A percentile compares a stretch with the other conserved stretches of the same genome.
Conservation (phyloP, 2,113 vertebrate genomes). For the mouse (Mus musculus) region DNA sequence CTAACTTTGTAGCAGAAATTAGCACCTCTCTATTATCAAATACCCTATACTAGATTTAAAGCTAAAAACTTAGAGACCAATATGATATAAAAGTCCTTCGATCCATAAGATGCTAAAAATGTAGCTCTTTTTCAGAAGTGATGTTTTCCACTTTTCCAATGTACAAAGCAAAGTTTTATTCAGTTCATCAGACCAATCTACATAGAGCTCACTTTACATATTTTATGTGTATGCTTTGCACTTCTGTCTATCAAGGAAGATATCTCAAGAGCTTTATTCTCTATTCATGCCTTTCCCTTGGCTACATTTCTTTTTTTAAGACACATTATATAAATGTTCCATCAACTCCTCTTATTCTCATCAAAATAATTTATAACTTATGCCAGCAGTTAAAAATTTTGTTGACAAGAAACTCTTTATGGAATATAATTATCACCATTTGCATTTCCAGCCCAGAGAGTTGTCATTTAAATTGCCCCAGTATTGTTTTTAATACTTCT, state of each 20-base stretch:
- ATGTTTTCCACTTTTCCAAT: conserved; percentile 8
- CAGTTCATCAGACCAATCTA: neutral
- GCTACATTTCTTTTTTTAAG: neutral
- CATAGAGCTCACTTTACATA: neutral
- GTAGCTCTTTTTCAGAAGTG: conserved; percentile 1
- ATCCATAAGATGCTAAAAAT: neutral
- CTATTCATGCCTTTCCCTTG: neutral
- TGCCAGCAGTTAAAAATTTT: neutral
- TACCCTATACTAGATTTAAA: conserved; percentile 24
- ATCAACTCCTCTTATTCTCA: neutral
- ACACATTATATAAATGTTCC: neutral
- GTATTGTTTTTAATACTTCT: neutral
- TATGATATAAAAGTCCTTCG: neutral
- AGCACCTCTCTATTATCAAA: neutral
- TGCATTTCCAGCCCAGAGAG: conserved; percentile 23
- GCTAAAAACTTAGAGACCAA: neutral
- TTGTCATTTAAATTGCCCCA: conserved; percentile 35
- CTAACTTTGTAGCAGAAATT: neutral
- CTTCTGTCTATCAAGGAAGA: neutral
- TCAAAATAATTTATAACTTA: conserved; percentile 45
- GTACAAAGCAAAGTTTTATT: conserved; percentile 5
- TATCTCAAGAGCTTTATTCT: neutral
- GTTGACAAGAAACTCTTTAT: conserved; percentile 15
- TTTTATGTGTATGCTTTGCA: neutral
- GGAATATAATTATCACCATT: neutral